Base-by-base conservation (phyloP, 2,113 vertebrate genomes). In the Micronisus gabar region DNA sequence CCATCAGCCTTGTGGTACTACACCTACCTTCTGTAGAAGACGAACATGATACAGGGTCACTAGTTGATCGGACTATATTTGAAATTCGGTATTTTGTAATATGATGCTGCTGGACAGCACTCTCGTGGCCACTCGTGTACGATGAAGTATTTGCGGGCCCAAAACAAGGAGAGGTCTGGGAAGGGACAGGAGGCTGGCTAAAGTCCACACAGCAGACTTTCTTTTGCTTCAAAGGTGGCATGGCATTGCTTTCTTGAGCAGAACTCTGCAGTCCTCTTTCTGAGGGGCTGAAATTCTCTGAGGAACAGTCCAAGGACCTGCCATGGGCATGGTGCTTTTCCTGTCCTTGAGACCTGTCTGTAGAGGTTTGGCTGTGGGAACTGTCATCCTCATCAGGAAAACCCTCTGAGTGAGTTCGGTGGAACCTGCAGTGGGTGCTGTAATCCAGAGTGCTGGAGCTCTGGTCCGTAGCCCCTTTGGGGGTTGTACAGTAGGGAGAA, bases 11-110 rank as follows among this genome's bases (percentile, higher is more conserved):
- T 1, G 27, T 5, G 74, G 36, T 16, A 13, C 15, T 29, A 19
- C n/a, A 97, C 98, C 59, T 97, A 99, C 99, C 98, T 99, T 98
- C 97, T 41, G 93, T 45, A 1, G 88, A 36, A n/a, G 98, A 98
- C 0, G 97, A 97, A 70, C 99, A 99, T 3, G 99, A 98, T 43
- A 99, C 96, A 0, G 99, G 99, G 97, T 99, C 99, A 52, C 99
- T 99, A 97, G 98, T 98, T 26, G 99, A 99, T 9, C 99, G 99
- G 88, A 99, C 98, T 25, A 99, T 98, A 48, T 66, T 98, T 30
- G 97, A 97, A 96, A 98, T 97, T 73, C 96, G 96, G 84, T 97
- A 88, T 55, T 92, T 96, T 43, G 95, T 92, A 32, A 59, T 7
- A 29, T 74, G 96, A 72, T 97, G 97, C 47, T 96, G 96, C 36